phyloP scores from a whole-genome alignment of 2,888 invertebrate species.

The Drosophila melanosoma region DNA sequence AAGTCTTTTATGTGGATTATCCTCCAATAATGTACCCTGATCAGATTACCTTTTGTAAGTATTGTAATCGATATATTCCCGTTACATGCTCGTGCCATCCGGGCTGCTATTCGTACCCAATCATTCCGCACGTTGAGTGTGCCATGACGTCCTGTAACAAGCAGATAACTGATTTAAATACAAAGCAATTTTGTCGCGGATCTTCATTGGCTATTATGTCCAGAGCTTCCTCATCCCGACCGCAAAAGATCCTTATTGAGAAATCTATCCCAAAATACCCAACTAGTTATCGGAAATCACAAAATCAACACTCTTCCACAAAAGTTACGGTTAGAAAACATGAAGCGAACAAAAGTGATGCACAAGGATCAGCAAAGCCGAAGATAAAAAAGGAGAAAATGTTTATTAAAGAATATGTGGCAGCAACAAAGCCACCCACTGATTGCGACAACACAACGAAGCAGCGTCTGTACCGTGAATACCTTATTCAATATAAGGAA shows the following conservation, averaged over 20 bases:
- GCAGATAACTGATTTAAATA: slow-evolving; percentile 44
- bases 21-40: neutral
- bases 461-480: slow-evolving; percentile 31
- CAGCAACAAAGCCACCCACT: neutral
- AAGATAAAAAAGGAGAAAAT: neutral
- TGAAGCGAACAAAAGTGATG: neutral
- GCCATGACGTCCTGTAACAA: neutral
- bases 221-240: neutral
- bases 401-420: neutral
- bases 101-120: neutral
- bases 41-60: neutral
- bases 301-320: neutral
- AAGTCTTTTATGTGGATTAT: slow-evolving; percentile 34
- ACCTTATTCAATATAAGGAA: slow-evolving; percentile 46
- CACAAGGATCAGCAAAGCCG: neutral
- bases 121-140: neutral
- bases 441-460: neutral
- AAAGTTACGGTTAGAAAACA: slow-evolving; percentile 3
- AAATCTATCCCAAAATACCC: neutral
- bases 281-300: neutral
- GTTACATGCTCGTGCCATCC: neutral
- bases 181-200: slow-evolving; percentile 10
- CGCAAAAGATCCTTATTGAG: too few species aligned
- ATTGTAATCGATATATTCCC: neutral
- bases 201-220: neutral